A percentile compares a stretch with the other conserved stretches of the same genome.
These are phyloP conservation scores for Hippasteria phrygiana DNA, from an alignment of 53 echinoderm and acorn worm species.

Conservation along the genomic window DNA sequence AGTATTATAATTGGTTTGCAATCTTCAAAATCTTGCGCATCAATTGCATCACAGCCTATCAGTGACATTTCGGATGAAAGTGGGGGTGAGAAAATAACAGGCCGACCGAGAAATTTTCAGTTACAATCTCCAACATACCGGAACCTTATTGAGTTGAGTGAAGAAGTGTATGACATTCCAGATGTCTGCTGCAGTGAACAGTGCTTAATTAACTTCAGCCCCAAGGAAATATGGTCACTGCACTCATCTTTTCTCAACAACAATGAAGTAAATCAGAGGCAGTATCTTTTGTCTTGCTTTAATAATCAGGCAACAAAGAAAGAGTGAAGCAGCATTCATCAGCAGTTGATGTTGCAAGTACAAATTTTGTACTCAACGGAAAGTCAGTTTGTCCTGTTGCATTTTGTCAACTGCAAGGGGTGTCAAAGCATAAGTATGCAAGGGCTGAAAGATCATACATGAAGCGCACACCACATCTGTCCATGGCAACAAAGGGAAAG, in stretches of 20 bases:
- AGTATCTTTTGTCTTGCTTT: conserved; percentile 6
- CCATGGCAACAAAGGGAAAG: conserved; percentile 39
- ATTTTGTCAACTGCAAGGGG: conserved; percentile 19
- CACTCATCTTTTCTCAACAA: neutral
- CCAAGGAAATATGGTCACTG: conserved; percentile 20
- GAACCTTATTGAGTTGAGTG: neutral
- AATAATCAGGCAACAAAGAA: neutral
- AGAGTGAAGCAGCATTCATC: neutral
- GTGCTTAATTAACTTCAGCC: neutral
- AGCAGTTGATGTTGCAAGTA: neutral
- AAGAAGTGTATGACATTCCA: neutral
- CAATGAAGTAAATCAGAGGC: conserved; percentile 9
- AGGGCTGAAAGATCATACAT: neutral
- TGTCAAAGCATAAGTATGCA: conserved; percentile 4
- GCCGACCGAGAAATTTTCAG: neutral
- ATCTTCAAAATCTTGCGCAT: too few species aligned
- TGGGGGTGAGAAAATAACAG: neutral
- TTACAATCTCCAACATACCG: neutral
- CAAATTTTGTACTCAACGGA: conserved; percentile 33
- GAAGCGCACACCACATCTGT: neutral
- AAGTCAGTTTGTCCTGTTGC: neutral
- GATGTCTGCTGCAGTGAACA: neutral
- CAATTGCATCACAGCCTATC: neutral
- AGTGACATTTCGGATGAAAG: neutral
- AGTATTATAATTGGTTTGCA: neutral